Percentiles rank a stretch among this genome's conserved stretches.
Conservation (phyloP, 2,113 vertebrate genomes). For the Salvelinus sp. region DNA sequence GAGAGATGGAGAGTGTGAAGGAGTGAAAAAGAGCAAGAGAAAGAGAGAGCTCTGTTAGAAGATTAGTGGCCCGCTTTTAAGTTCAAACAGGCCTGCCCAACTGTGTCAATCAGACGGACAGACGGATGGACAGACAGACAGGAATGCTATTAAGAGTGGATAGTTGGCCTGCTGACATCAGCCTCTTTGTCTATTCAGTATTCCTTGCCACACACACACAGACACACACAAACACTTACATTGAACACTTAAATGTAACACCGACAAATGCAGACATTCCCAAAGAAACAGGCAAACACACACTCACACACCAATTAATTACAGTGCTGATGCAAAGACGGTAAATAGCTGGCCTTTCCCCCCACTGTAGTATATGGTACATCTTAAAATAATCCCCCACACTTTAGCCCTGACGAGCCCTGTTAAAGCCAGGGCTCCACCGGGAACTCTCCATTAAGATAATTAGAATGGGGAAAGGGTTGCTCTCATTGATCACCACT, state of each 20-base stretch:
- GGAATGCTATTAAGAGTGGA: background rate
- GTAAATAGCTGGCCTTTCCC: background rate
- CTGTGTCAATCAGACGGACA: background rate
- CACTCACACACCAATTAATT: background rate
- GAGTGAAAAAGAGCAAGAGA: background rate
- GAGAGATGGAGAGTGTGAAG: background rate
- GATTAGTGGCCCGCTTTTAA: slow-evolving; percentile 1
- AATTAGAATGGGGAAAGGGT: background rate
- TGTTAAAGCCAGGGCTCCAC: slow-evolving; percentile 32
- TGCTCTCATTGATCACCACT: background rate
- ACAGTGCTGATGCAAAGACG: slow-evolving; percentile 11
- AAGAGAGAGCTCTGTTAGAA: background rate
- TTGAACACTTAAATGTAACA: background rate
- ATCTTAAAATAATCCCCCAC: background rate
- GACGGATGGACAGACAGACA: background rate
- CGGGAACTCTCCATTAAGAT: slow-evolving; percentile 22
- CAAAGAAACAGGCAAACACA: background rate
- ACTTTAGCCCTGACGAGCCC: slow-evolving; percentile 3
- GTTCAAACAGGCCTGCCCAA: background rate
- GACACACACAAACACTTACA: background rate
- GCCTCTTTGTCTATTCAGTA: background rate
- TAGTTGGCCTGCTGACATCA: background rate
- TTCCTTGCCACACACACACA: background rate
- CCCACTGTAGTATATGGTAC: background rate
- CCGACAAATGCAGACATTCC: background rate